Conservation (phyloP, 2,113 vertebrate genomes). For the Eretmochelys imbricata region DNA sequence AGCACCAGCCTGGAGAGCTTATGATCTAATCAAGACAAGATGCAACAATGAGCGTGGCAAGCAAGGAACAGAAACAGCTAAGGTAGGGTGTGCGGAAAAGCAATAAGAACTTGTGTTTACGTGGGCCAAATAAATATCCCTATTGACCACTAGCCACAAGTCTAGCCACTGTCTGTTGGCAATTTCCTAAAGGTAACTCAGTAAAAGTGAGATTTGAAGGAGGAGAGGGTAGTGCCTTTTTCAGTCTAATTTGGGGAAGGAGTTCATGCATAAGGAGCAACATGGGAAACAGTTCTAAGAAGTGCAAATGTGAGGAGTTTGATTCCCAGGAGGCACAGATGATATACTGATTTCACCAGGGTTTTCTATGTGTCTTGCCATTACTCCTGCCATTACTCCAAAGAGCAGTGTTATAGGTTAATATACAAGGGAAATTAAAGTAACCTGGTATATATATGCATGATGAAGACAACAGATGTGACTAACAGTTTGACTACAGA, state of each 20-base stretch:
- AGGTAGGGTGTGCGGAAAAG: not conserved
- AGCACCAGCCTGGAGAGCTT: not conserved
- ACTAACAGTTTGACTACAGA: not conserved
- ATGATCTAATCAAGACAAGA: not conserved
- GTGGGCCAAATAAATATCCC: not conserved
- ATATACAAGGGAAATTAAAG: constrained; percentile 14
- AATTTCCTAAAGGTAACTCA: not conserved
- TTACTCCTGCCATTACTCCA: not conserved
- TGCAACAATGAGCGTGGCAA: not conserved
- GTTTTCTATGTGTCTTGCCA: not conserved
- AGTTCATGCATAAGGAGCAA: not conserved
- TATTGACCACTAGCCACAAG: not conserved
- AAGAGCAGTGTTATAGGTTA: not conserved
- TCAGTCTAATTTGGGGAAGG: too few relatives aligned
- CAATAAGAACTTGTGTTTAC: not conserved
- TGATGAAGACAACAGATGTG: not conserved
- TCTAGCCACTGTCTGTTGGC: not conserved
- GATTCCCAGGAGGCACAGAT: not conserved
- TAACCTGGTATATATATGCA: not conserved
- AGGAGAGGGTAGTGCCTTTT: not conserved
- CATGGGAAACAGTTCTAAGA: not conserved
- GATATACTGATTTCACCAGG: not conserved
- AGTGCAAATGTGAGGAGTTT: not conserved
- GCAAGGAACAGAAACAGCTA: not conserved
- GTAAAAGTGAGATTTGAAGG: not conserved